Evolutionary conservation across 1,140 invertebrate species (phyloP).

Genomic region (Triops longicaudatus): DNA sequence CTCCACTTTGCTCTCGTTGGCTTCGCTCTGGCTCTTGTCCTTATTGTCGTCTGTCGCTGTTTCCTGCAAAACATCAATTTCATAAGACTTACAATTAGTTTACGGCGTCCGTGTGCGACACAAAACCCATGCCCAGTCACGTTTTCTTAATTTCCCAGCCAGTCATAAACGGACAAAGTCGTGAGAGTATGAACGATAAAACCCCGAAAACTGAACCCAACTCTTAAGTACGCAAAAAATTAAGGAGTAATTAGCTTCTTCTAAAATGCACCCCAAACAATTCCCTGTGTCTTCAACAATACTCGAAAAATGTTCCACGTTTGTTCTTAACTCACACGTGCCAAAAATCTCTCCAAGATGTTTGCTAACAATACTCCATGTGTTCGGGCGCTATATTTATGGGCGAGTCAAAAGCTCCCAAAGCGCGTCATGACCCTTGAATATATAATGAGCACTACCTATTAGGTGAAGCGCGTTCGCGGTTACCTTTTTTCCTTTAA

Average conservation of each 20-base stretch:
- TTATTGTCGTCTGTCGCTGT: slow-evolving; percentile 22
- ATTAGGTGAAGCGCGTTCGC: not conserved
- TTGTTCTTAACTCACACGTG: not conserved
- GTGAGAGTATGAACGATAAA: too few species aligned
- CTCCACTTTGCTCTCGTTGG: slow-evolving; percentile 23
- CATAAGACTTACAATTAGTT: not conserved
- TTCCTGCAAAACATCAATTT: slow-evolving; percentile 18
- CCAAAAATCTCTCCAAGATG: not conserved
- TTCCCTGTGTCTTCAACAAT: too few species aligned
- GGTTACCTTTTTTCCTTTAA: not conserved
- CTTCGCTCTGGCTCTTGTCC: slow-evolving; percentile 25
- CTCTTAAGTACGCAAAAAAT: not conserved
- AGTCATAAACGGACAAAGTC: not conserved
- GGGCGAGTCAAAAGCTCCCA: slow-evolving; percentile 1
- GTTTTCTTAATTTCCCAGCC: not conserved
- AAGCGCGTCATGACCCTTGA: not conserved
- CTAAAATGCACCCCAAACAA: too few species aligned
- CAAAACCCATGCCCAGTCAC: not conserved
- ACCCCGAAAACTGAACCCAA: too few species aligned
- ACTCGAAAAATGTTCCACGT: not conserved
- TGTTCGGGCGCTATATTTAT: not conserved
- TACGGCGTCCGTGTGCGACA: not conserved
- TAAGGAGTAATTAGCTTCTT: not conserved
- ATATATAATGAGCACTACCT: not conserved
- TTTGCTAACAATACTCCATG: not conserved